Evolutionary conservation across 1,140 invertebrate species (phyloP).

Genomic region (Cherax destructor): DNA sequence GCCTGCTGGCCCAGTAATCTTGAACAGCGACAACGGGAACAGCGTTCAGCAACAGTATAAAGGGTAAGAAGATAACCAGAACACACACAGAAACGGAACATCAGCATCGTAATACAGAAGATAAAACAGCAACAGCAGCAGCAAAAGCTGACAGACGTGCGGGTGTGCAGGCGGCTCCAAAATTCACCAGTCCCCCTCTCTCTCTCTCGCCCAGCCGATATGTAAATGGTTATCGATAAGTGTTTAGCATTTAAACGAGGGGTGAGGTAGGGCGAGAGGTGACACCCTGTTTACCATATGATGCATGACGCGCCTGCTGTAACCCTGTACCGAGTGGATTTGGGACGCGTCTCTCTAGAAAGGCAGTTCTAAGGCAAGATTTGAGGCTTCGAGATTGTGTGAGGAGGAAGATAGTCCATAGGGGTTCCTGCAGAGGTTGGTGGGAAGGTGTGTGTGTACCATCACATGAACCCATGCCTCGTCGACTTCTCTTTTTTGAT

Average conservation of each 20-base stretch:
- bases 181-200: slow-evolving; percentile 48
- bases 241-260: slow-evolving; percentile 71
- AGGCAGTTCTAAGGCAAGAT: no score
- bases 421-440: no score
- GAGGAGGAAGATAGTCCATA: not conserved
- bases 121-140: not conserved
- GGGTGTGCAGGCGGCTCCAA: slow-evolving; percentile 12
- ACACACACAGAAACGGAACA: not conserved
- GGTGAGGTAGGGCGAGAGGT: slow-evolving; percentile 64
- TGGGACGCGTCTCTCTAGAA: slow-evolving; percentile 42
- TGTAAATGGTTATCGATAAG: slow-evolving; percentile 72
- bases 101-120: not conserved
- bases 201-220: slow-evolving; percentile 69
- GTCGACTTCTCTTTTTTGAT: slow-evolving; percentile 18
- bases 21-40: not conserved
- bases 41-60: not conserved
- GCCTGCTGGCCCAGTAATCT: no score
- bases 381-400: no score
- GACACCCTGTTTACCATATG: slow-evolving; percentile 69
- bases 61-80: not conserved
- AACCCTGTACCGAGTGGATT: slow-evolving; percentile 34
- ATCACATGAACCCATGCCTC: not conserved
- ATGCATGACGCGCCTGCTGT: slow-evolving; percentile 55
- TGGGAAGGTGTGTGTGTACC: not conserved
- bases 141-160: not conserved